These are phyloP conservation scores for Mugil cephalus DNA, from an alignment of 2,113 vertebrate genomes.

Conservation along the genomic window DNA sequence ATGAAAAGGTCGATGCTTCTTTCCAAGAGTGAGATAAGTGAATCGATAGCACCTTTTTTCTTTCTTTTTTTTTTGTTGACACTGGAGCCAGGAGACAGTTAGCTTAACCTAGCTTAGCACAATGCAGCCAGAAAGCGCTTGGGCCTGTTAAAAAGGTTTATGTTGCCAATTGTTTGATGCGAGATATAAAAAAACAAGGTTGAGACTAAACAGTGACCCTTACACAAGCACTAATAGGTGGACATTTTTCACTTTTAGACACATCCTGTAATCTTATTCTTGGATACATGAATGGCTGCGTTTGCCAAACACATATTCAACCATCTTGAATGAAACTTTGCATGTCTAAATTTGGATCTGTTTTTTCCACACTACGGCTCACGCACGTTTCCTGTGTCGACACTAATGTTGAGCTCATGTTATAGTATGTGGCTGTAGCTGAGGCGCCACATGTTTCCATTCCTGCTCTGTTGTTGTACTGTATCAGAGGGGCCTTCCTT, in stretches of 20 bases:
- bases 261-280: constrained; percentile 1
- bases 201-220: not conserved
- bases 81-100: not conserved
- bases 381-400: constrained; percentile 30
- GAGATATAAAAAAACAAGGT: not conserved
- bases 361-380: constrained; percentile 2
- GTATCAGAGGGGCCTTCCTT: constrained; percentile 65
- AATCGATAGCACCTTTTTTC: not conserved
- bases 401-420: not conserved
- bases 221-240: not conserved
- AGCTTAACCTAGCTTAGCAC: not conserved
- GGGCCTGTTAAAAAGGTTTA: not conserved
- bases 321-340: no score
- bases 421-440: constrained; percentile 51
- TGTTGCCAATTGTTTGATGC: not conserved
- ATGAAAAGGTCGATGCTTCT: constrained; percentile 6
- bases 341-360: not conserved
- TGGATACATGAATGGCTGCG: not conserved
- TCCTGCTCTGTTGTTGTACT: constrained; percentile 60
- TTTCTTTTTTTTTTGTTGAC: not conserved
- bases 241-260: not conserved
- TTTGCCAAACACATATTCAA: not conserved
- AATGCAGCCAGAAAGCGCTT: not conserved
- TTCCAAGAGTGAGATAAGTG: constrained; percentile 13
- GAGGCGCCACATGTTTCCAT: constrained; percentile 55